These are phyloP conservation scores for Pterocles orientalis DNA, from an alignment of 2,113 vertebrate genomes.

Conservation along the genomic window DNA sequence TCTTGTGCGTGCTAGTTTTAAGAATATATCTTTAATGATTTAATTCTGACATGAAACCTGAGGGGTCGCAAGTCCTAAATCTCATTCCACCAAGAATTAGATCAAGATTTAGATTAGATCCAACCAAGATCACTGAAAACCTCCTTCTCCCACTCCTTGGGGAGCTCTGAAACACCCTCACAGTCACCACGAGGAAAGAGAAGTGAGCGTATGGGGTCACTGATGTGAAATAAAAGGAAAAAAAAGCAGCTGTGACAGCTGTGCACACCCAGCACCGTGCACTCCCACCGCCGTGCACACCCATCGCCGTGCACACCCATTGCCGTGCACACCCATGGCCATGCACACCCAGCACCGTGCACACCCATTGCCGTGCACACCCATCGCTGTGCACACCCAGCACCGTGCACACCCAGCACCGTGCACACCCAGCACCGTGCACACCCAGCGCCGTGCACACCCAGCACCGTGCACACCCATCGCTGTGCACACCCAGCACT, in stretches of 20 bases:
- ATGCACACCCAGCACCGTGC: too few relatives aligned
- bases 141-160: fast-evolving
- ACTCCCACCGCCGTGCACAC: too few relatives aligned
- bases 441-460: too few relatives aligned
- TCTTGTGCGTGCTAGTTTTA: not conserved
- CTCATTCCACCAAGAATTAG: too few relatives aligned
- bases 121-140: fast-evolving
- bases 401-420: too few relatives aligned
- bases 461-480: too few relatives aligned
- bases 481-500: too few relatives aligned
- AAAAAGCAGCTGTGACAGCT: not conserved
- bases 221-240: not conserved
- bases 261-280: not conserved
- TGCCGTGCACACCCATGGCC: too few relatives aligned
- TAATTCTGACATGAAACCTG: not conserved
- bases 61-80: not conserved
- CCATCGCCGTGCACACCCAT: too few relatives aligned
- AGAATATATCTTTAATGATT: not conserved
- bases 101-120: not conserved
- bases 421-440: too few relatives aligned
- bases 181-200: fast-evolving
- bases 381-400: too few relatives aligned
- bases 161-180: not conserved
- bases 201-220: fast-evolving
- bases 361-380: too few relatives aligned